Percentiles rank a stretch among this genome's conserved stretches.
Conservation (phyloP, 2,797 vertebrate genomes). For the Galago senegalensis region DNA sequence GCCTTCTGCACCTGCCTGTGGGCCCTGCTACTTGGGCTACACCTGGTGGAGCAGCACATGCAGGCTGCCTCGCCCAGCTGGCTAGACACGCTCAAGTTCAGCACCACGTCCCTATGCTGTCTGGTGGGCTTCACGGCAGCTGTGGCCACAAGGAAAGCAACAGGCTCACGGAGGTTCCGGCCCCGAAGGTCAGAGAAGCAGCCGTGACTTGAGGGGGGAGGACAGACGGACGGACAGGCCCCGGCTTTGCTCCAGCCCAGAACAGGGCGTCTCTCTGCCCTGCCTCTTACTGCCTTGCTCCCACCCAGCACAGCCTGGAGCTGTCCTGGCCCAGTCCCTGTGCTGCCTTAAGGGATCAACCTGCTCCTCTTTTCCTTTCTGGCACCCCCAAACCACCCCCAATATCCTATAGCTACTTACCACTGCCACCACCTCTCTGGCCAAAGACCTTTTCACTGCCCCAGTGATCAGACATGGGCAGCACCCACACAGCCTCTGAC, state of each 20-base stretch:
- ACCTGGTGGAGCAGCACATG: constrained; percentile 92
- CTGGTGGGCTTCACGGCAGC: constrained; percentile 96
- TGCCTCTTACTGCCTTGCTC: background rate
- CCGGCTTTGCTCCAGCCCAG: background rate
- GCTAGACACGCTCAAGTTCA: constrained; percentile 93
- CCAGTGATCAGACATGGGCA: accelerated
- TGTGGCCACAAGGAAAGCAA: constrained; percentile 94
- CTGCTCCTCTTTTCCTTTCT: background rate
- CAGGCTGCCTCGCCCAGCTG: constrained; percentile 89
- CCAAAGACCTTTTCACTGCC: background rate
- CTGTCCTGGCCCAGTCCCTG: background rate
- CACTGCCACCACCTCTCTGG: background rate
- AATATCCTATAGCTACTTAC: background rate
- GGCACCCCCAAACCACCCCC: background rate
- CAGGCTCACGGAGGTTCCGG: constrained; percentile 93
- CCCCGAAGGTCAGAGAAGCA: constrained; percentile 99
- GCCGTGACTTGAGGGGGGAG: constrained; percentile 90
- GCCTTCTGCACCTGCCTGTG: constrained; percentile 95
- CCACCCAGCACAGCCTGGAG: background rate
- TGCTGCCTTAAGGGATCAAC: background rate
- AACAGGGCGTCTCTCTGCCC: background rate
- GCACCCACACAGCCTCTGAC: background rate
- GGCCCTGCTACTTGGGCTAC: constrained; percentile 93
- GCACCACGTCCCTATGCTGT: constrained; percentile 94
- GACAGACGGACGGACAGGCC: constrained; percentile 54